Conservation (phyloP, 1,140 invertebrate species). For the Orius insidiosus region DNA sequence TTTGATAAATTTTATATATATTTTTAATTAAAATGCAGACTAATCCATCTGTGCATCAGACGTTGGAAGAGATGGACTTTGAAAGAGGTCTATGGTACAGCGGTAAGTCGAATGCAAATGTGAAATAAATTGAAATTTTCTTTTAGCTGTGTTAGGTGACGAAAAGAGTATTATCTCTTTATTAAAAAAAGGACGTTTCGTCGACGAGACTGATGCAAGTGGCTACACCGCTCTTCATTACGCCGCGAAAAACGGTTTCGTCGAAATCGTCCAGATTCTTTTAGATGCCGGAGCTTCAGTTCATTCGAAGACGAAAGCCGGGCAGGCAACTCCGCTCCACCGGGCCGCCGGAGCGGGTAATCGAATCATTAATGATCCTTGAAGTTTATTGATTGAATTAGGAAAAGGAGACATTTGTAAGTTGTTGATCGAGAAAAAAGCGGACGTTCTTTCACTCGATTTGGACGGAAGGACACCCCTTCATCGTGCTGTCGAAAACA, state of each 20-base stretch:
- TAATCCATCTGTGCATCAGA: slow-evolving; percentile 41
- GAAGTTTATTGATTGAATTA: slow-evolving; percentile 21
- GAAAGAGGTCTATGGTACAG: slow-evolving; percentile 77
- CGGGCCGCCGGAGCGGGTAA: slow-evolving; percentile 57
- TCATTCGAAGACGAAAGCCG: slow-evolving; percentile 52
- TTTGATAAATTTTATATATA: too few species aligned
- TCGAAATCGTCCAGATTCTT: slow-evolving; percentile 47
- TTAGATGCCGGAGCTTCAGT: slow-evolving; percentile 48
- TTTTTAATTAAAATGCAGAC: neutral
- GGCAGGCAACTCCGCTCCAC: slow-evolving; percentile 59
- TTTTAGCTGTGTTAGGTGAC: slow-evolving; percentile 47
- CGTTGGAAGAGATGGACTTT: slow-evolving; percentile 74
- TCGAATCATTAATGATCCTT: neutral
- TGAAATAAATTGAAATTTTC: slow-evolving; percentile 1
- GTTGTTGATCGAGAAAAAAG: slow-evolving; percentile 42
- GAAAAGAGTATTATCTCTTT: slow-evolving; percentile 36
- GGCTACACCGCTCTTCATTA: slow-evolving; percentile 74
- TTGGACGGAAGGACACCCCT: slow-evolving; percentile 61
- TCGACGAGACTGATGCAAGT: slow-evolving; percentile 34
- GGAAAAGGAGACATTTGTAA: slow-evolving; percentile 42
- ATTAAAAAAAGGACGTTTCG: slow-evolving; percentile 31
- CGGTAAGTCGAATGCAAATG: slow-evolving; percentile 30
- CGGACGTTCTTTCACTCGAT: slow-evolving; percentile 44
- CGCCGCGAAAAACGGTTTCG: slow-evolving; percentile 59
- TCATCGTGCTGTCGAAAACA: slow-evolving; percentile 49